Percentiles rank a stretch among this genome's conserved stretches.
These are phyloP conservation scores for Pterostichus niger DNA, from an alignment of 2,888 invertebrate genomes.

Conservation along the genomic window DNA sequence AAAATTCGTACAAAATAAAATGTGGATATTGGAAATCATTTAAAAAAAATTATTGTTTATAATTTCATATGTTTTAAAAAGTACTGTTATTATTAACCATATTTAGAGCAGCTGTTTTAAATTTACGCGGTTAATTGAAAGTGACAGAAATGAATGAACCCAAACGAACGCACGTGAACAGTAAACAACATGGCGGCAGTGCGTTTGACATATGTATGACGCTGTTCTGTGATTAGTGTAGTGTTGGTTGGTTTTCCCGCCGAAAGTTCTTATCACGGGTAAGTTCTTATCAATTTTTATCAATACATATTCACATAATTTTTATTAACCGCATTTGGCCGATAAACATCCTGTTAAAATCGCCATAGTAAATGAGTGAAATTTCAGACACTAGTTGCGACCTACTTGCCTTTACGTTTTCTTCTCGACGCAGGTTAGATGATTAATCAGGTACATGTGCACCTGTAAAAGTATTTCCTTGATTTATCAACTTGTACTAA, in stretches of 20 bases:
- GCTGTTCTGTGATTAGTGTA: constrained; percentile 56
- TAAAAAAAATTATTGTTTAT: neutral
- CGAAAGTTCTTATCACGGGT: constrained; percentile 63
- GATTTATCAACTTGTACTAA: constrained; percentile 6
- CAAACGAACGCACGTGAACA: constrained; percentile 63
- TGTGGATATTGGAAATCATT: neutral
- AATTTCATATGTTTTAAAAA: no score
- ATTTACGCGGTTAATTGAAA: constrained; percentile 23
- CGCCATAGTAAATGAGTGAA: constrained; percentile 36
- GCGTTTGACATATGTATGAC: constrained; percentile 66
- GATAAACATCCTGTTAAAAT: constrained; percentile 6
- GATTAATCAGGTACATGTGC: constrained; percentile 54
- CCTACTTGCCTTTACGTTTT: constrained; percentile 59
- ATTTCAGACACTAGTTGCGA: constrained; percentile 64
- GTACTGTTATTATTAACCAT: neutral
- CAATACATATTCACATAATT: constrained; percentile 4
- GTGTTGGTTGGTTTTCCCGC: constrained; percentile 62
- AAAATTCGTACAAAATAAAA: constrained; percentile 11
- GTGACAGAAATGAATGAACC: constrained; percentile 55
- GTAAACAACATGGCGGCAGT: constrained; percentile 64
- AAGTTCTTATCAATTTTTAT: constrained; percentile 58
- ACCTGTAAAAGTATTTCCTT: constrained; percentile 60
- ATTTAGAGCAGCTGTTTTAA: constrained; percentile 4
- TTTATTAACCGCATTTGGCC: neutral
- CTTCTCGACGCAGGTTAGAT: constrained; percentile 52